These are phyloP conservation scores for Ailuropoda melanoleuca DNA, from an alignment of 2,113 vertebrate species.

Conservation along the genomic window DNA sequence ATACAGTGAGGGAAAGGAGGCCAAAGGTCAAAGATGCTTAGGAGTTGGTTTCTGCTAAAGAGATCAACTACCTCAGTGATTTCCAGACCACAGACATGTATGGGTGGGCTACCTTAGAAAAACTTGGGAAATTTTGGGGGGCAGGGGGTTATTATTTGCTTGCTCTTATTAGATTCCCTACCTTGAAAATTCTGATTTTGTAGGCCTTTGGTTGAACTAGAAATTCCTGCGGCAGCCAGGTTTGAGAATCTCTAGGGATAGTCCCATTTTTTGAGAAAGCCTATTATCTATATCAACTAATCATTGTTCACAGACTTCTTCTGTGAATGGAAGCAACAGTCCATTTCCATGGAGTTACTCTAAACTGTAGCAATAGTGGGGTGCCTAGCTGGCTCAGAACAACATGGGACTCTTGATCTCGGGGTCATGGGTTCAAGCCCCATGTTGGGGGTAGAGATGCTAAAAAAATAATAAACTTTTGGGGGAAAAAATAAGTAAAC, in stretches of 20 bases:
- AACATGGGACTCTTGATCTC: background rate
- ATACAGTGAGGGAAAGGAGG: background rate
- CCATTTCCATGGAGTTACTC: background rate
- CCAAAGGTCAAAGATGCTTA: background rate
- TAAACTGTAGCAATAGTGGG: background rate
- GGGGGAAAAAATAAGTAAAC: background rate
- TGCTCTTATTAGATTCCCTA: background rate
- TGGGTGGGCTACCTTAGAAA: background rate
- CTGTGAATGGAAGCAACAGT: background rate
- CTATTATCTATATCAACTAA: background rate
- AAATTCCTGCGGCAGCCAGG: background rate
- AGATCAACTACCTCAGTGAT: background rate
- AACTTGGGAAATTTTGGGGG: background rate
- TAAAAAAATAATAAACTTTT: background rate
- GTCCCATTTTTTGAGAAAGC: background rate
- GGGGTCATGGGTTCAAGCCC: background rate
- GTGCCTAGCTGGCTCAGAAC: background rate
- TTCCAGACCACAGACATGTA: background rate
- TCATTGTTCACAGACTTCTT: background rate
- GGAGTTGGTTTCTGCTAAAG: background rate
- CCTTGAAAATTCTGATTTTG: background rate
- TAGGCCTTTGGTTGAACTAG: background rate
- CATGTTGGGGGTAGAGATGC: background rate
- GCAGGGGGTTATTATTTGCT: background rate
- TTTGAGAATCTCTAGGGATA: background rate